Evolutionary conservation across 2,888 invertebrate genomes (phyloP), one percentile per base, ranked within the genome.

Genomic region (Schizaphis graminum): DNA sequence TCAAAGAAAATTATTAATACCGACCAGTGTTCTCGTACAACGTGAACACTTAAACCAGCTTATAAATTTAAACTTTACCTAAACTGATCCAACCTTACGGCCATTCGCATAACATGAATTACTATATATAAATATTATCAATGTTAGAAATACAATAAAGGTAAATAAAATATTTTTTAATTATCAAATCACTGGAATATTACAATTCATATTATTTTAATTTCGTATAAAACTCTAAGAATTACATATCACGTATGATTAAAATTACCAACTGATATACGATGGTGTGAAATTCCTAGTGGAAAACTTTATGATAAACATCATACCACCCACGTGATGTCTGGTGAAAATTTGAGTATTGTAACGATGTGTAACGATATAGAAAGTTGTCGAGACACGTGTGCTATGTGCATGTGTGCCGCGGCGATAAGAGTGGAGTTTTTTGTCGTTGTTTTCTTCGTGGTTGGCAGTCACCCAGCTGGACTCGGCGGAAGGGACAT

Each of bases 391-490:
- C 1, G 35, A 77, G 35, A 21, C 41, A 90, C 53, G 53, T 53
- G 53, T 53, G 53, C 53, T 53, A 53, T 21, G 53, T 53, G 85
- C 28, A 47, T 16, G 61, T 35, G 92, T 61, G 47, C 28, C 13
- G 13, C 57, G n/a, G 10, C n/a, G 24, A 44, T 86, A 56, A 35
- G 56, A 84, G 44, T 92, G 91, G 0, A 16, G 24, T 56, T 91
- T 11, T 13, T 35, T 77, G 4, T 35, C 35, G 77, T 35, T 21
- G 26, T 85, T 88, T 88, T 67, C 56, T 87, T 91, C 85, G 26
- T 24, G 67, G 11, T 67, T 92, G 87, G 92, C 92, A 21, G 13
- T 16, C 41, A 53, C 28, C 92, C 92, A 87, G 41, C 21, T 28
- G 16, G 44, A 53, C n/a, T 35, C 4, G 53, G 28, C 7, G 44